phyloP scores from a whole-genome alignment of 2,113 vertebrate species.

The Nansenia antarctica region DNA sequence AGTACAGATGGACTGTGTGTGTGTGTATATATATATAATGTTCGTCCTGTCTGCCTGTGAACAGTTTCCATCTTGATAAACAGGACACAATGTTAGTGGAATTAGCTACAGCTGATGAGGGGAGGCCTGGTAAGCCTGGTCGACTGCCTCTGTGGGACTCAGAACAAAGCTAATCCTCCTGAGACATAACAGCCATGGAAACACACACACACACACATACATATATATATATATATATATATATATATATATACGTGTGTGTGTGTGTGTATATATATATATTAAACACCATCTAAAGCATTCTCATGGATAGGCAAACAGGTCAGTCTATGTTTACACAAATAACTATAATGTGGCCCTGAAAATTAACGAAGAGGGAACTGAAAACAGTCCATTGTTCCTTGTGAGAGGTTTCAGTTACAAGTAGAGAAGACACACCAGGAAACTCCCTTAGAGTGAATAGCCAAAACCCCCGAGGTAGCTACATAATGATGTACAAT shows the following conservation, averaged over 20 bases:
- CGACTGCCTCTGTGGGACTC: constrained; percentile 26
- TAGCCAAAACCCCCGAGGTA: not conserved
- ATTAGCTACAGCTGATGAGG: constrained; percentile 15
- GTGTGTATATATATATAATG: not conserved
- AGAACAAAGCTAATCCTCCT: constrained; percentile 37
- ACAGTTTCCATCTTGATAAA: too few species aligned
- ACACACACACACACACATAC: constrained; percentile 29
- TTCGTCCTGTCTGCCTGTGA: too few species aligned
- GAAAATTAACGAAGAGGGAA: not conserved
- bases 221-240: constrained; percentile 9
- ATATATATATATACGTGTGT: too few species aligned
- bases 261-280: too few species aligned
- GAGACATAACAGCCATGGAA: constrained; percentile 45
- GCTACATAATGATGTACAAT: not conserved
- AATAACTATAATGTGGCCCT: constrained; percentile 1
- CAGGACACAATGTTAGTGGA: not conserved
- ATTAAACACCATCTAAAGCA: not conserved
- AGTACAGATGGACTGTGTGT: not conserved
- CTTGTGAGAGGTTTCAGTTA: constrained; percentile 16
- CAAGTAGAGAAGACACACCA: not conserved
- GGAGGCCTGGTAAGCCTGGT: constrained; percentile 10
- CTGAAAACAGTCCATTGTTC: constrained; percentile 23
- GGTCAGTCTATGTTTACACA: not conserved
- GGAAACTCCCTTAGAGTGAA: constrained; percentile 5
- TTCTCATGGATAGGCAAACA: not conserved